Evolutionary conservation across 2,888 invertebrate genomes (phyloP).

Genomic region (Panzeria rudis): DNA sequence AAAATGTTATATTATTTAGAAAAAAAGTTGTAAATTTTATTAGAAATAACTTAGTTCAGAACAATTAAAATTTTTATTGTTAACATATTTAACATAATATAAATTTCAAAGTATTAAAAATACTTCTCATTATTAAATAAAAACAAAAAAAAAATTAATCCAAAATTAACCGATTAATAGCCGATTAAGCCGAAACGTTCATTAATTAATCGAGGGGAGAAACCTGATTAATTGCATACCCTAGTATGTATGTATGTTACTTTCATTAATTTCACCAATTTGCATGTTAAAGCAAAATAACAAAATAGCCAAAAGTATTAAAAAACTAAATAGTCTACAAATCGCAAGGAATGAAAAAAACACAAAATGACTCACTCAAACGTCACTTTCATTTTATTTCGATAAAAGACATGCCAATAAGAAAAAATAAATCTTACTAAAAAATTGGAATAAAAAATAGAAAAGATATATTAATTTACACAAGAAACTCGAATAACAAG

Average conservation of each 20-base stretch:
- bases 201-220: no score
- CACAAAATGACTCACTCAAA: conserved; percentile 23
- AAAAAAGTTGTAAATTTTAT: no score
- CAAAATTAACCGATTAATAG: no score
- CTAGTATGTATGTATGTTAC: not conserved
- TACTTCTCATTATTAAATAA: no score
- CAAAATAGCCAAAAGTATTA: not conserved
- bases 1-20: no score
- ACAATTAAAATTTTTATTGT: no score
- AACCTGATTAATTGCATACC: no score
- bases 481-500: not conserved
- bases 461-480: not conserved
- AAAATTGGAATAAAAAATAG: not conserved
- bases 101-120: no score
- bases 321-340: not conserved
- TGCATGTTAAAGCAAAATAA: conserved; percentile 20
- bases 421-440: not conserved
- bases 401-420: conserved; percentile 14
- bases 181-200: no score
- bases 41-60: no score
- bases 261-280: conserved; percentile 3
- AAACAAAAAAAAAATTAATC: no score
- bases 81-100: no score
- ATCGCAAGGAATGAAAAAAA: not conserved
- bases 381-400: conserved; percentile 34